These are phyloP conservation scores for Xenopus tropicalis DNA, from an alignment of 2,113 vertebrate species.

Conservation along the genomic window UCB_Xtro_10.0 CM004443.2:65663001-65663500, in stretches of 20 bases:
- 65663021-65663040: slow-evolving; percentile 93
- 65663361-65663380: slow-evolving; percentile 63
- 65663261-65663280: slow-evolving; percentile 92
- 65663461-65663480: slow-evolving; percentile 92
- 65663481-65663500: slow-evolving; percentile 69
- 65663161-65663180: slow-evolving; percentile 91
- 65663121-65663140: slow-evolving; percentile 92
- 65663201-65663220: slow-evolving; percentile 85
- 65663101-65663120: slow-evolving; percentile 97
- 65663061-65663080: slow-evolving; percentile 92
- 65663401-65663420: slow-evolving; percentile 86
- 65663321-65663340: slow-evolving; percentile 70
- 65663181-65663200: slow-evolving; percentile 87
- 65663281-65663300: slow-evolving; percentile 73
- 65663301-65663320: slow-evolving; percentile 77
- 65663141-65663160: slow-evolving; percentile 96
- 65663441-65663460: slow-evolving; percentile 89
- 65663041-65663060: slow-evolving; percentile 91
- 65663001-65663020: slow-evolving; percentile 88
- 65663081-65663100: slow-evolving; percentile 88
- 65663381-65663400: slow-evolving; percentile 67
- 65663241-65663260: slow-evolving; percentile 94
- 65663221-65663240: slow-evolving; percentile 86
- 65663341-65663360: slow-evolving; percentile 83
- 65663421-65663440: slow-evolving; percentile 83